Percentiles rank a stretch among this genome's conserved stretches.
Evolutionary conservation across 2,113 vertebrate species (phyloP).

Genomic region (Sinocyclocheilus rhinocerous): DNA sequence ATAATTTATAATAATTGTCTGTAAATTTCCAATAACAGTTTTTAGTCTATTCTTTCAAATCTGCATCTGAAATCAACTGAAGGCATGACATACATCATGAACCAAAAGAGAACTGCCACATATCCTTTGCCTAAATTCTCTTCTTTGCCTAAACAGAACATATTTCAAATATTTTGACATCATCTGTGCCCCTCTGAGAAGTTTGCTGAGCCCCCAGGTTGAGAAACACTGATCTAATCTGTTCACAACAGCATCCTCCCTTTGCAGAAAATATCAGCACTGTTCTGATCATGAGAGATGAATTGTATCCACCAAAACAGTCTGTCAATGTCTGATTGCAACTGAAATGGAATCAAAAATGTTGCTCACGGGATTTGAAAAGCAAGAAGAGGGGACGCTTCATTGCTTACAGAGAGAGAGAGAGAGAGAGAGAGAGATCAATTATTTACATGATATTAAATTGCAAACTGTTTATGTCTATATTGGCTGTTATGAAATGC

Average conservation of each 20-base stretch:
- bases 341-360: neutral
- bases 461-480: neutral
- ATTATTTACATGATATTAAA: conserved; percentile 5
- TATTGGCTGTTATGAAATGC: neutral
- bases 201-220: neutral
- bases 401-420: neutral
- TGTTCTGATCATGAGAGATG: neutral
- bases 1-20: no score
- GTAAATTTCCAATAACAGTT: neutral
- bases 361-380: neutral
- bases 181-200: neutral
- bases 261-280: neutral
- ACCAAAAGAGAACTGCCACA: neutral
- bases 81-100: neutral
- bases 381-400: neutral
- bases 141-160: neutral
- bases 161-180: neutral
- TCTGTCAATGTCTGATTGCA: conserved; percentile 1
- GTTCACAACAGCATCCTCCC: neutral
- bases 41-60: neutral
- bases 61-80: neutral
- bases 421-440: neutral
- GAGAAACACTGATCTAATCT: neutral
- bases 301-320: conserved; percentile 17
- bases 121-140: neutral